Evolutionary conservation across 2,888 invertebrate species (phyloP).

Genomic region (Athalia cordata): DNA sequence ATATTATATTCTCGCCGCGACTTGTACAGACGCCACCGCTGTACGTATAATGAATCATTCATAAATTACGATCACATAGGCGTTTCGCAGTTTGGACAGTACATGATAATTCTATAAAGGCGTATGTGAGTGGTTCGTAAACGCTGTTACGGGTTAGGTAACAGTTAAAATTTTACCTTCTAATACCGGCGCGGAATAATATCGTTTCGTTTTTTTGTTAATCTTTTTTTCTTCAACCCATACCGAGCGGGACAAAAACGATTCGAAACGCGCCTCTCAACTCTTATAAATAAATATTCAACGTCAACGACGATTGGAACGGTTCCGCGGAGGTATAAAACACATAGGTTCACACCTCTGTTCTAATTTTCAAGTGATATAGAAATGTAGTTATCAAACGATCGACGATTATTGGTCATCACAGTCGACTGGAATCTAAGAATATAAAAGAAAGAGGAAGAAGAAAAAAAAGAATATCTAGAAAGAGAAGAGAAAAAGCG

Average conservation of each 20-base stretch:
- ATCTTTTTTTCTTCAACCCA: neutral
- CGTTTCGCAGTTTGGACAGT: neutral
- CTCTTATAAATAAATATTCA: too few species aligned
- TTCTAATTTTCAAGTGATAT: too few species aligned
- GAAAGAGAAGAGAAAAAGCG: too few species aligned
- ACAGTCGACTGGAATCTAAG: too few species aligned
- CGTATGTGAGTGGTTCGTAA: conserved; percentile 9
- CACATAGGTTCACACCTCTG: too few species aligned
- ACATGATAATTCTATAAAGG: neutral
- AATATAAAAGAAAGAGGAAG: too few species aligned
- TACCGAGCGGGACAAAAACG: neutral
- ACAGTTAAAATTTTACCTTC: conserved; percentile 27
- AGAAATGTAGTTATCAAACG: too few species aligned
- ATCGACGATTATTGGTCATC: too few species aligned
- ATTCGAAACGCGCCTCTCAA: too few species aligned
- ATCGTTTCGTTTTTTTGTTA: neutral
- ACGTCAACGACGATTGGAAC: too few species aligned
- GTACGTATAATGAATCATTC: conserved; percentile 37
- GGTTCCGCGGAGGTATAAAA: too few species aligned
- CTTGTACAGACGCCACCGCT: neutral
- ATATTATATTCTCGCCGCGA: neutral
- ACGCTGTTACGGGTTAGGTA: neutral
- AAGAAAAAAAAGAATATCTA: too few species aligned
- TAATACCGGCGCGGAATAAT: neutral
- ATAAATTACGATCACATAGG: conserved; percentile 9